Evolutionary conservation across 2,113 vertebrate species (phyloP).

Genomic region (Raja brachyura): DNA sequence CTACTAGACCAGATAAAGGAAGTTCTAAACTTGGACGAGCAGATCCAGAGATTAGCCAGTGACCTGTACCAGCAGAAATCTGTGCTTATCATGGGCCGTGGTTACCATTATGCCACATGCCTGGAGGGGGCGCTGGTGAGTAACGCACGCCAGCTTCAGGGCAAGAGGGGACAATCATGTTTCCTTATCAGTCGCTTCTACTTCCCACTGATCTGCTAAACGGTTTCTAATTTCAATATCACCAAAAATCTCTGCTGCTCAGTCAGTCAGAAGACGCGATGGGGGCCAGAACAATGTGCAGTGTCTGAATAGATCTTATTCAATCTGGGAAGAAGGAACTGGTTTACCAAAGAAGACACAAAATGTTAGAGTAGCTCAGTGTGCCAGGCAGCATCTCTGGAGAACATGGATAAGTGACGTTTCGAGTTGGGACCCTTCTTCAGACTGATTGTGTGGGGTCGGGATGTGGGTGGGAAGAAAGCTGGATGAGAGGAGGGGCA

Average conservation of each 20-base stretch:
- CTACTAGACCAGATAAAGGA: constrained; percentile 37
- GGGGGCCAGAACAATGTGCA: neutral
- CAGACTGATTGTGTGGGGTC: too few species aligned
- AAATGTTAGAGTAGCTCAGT: too few species aligned
- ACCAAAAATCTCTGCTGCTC: neutral
- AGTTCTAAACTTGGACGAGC: constrained; percentile 30
- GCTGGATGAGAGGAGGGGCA: too few species aligned
- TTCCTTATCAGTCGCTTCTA: too few species aligned
- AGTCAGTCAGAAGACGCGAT: neutral
- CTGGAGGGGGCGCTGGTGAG: constrained; percentile 40
- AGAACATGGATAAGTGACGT: too few species aligned
- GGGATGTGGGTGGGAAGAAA: too few species aligned
- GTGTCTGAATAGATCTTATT: too few species aligned
- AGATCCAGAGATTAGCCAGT: constrained; percentile 37
- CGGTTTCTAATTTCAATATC: neutral
- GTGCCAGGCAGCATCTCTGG: too few species aligned
- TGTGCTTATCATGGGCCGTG: constrained; percentile 39
- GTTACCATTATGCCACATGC: constrained; percentile 40
- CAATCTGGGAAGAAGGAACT: too few species aligned
- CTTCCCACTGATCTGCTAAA: neutral
- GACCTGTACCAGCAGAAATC: constrained; percentile 33
- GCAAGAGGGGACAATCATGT: too few species aligned
- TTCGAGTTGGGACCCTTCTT: too few species aligned
- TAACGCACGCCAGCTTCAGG: neutral
- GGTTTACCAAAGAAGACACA: too few species aligned